phyloP scores from a whole-genome alignment of 2,113 vertebrate genomes.

The Pelecanoides urinatrix region DNA sequence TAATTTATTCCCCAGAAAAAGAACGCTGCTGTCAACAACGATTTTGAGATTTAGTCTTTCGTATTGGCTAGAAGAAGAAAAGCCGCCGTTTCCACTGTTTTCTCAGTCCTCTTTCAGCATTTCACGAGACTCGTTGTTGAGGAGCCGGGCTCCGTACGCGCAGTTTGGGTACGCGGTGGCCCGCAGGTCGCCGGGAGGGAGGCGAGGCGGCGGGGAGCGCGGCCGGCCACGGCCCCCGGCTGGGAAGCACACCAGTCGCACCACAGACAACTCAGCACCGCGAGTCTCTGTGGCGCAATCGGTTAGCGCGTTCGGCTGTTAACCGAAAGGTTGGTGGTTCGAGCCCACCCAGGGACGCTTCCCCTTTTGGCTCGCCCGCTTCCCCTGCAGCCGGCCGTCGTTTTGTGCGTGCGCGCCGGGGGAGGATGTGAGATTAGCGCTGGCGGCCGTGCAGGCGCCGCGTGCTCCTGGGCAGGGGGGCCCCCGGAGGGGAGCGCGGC shows the following conservation, averaged over 20 bases:
- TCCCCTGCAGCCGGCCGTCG: not conserved
- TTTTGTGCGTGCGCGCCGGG: not conserved
- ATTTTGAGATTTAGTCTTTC: not conserved
- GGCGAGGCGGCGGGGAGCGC: fast-evolving
- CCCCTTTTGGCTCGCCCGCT: not conserved
- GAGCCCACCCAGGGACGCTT: constrained; percentile 78
- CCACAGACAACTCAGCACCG: fast-evolving
- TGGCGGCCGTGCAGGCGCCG: constrained; percentile 1
- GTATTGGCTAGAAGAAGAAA: fast-evolving
- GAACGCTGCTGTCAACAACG: fast-evolving
- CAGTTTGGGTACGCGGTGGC: fast-evolving
- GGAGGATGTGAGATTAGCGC: not conserved
- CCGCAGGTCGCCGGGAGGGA: fast-evolving
- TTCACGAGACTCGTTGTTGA: fast-evolving
- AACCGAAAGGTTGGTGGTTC: constrained; percentile 85
- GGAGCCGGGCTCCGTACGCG: fast-evolving
- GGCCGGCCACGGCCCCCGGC: fast-evolving
- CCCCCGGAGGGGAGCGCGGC: not conserved
- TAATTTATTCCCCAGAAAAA: not conserved
- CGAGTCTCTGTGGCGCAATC: constrained; percentile 78
- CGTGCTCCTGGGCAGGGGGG: not conserved
- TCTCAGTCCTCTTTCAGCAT: fast-evolving
- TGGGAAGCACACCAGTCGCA: fast-evolving
- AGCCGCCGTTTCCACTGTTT: not conserved
- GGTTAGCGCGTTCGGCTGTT: constrained; percentile 82